These are phyloP conservation scores for Manacus vitellinus DNA, from an alignment of 2,113 vertebrate genomes.

Conservation along the genomic window DNA sequence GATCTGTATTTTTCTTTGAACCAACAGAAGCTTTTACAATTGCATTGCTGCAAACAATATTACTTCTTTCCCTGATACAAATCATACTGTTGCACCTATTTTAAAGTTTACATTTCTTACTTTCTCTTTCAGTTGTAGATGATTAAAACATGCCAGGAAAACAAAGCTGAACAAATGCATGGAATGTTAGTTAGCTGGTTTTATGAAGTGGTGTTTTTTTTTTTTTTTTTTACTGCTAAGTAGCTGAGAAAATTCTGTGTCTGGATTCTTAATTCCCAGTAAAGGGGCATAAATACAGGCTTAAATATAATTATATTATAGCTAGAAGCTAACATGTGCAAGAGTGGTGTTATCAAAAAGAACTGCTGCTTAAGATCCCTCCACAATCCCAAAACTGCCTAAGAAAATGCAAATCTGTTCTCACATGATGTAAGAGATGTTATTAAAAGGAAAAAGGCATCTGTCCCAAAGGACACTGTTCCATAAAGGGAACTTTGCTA, in stretches of 20 bases:
- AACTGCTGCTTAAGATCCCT: neutral
- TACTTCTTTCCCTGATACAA: neutral
- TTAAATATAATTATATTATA: conserved; percentile 24
- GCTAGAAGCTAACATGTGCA: conserved; percentile 8
- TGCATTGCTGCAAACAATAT: neutral
- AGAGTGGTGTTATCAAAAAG: neutral
- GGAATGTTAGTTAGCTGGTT: neutral
- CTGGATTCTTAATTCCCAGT: neutral
- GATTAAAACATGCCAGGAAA: neutral
- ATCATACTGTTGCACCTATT: neutral
- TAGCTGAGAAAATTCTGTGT: neutral
- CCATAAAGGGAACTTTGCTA: neutral
- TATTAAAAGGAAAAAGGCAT: conserved; percentile 32
- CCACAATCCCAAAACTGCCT: neutral
- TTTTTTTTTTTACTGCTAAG: neutral
- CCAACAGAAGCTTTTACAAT: conserved; percentile 22
- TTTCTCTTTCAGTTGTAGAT: neutral
- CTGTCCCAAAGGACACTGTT: neutral
- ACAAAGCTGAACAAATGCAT: neutral
- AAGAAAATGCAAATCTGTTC: conserved; percentile 34
- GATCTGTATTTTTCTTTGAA: conserved; percentile 39
- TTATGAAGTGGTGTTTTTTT: neutral
- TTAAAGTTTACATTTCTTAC: neutral
- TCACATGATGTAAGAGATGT: conserved; percentile 19
- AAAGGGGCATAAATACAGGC: neutral